Conservation (phyloP, 2,888 invertebrate genomes). For the Lepidochitona cinerea region DNA sequence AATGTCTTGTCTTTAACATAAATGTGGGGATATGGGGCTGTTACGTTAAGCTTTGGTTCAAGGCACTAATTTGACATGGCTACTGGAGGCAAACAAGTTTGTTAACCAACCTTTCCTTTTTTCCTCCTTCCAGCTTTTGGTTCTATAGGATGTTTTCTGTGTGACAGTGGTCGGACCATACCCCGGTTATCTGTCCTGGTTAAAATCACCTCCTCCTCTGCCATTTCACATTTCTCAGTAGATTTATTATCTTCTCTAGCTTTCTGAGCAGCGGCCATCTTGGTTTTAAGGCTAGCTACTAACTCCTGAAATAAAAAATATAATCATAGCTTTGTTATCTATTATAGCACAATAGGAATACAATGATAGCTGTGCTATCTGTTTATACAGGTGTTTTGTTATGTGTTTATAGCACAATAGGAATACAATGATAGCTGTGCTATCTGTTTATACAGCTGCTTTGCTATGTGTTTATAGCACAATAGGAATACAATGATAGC, state of each 20-base stretch:
- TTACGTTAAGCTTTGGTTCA: no score
- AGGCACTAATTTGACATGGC: no score
- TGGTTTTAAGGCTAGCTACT: constrained; percentile 80
- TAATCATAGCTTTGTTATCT: constrained; percentile 8
- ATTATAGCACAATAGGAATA: constrained; percentile 14
- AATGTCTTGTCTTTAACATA: no score
- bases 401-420: no score
- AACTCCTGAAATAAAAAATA: constrained; percentile 71
- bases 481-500: no score
- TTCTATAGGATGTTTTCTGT: constrained; percentile 44
- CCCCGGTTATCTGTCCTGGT: constrained; percentile 74
- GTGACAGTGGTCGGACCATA: constrained; percentile 76
- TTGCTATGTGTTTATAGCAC: no score
- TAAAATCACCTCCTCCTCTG: constrained; percentile 63
- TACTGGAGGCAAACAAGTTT: no score
- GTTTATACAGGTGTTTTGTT: no score
- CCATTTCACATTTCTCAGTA: constrained; percentile 22
- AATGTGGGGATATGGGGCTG: no score
- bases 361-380: no score
- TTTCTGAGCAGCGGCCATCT: constrained; percentile 76
- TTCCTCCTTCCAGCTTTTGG: constrained; percentile 38
- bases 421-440: no score
- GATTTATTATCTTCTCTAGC: constrained; percentile 75
- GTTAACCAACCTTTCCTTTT: constrained; percentile 56
- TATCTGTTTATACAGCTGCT: no score